Evolutionary conservation across 2,888 invertebrate genomes (phyloP), one percentile per base, ranked within the genome.

Genomic region (Baccha elongata): DNA sequence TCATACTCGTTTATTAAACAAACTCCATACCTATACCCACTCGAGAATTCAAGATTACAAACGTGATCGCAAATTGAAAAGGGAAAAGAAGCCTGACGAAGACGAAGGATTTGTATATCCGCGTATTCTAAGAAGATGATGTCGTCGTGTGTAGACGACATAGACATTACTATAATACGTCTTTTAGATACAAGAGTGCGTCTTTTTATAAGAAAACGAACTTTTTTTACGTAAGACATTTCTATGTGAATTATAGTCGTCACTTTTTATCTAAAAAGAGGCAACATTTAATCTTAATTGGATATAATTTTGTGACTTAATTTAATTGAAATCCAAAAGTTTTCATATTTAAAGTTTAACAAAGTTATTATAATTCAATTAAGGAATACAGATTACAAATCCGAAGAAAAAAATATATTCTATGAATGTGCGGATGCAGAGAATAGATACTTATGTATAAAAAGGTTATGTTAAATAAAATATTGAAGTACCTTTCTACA

Each of bases 191-290:
- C 11, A 44, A 42, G 60, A 44, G 17, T 35, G 40, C 40, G 21
- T 44, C 6, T 7, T 2, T 6, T 32, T 8, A 32, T 7, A 32
- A 44, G 29, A 29, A 8, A 55, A 3, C 15, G 44, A 44, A 15
- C 6, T 42, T 37, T 11, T 42, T 60, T 60, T 60, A 15, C 40
- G 23, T 40, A 44, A 17, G 29, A 44, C 26, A 42, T 44, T 60
- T 44, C n/a, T n/a, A 44, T 44, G 60, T 60, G 60, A 60, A 42
- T 60, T 60, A 44, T 60, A 44, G 60, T 44, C 42, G 42, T 44
- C 60, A 60, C 44, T 60, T 60, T 29, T 60, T 60, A 60, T 60
- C 60, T 44, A 29, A 44, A 60, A 44, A 42, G n/a, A 60, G 44
- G 44, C 23, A 60, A 60, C 42, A 29, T 60, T 42, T 26, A 60